These are phyloP conservation scores for Trichomalopsis sarcophagae DNA, from an alignment of 1,140 invertebrate genomes.

Conservation along the genomic window DNA sequence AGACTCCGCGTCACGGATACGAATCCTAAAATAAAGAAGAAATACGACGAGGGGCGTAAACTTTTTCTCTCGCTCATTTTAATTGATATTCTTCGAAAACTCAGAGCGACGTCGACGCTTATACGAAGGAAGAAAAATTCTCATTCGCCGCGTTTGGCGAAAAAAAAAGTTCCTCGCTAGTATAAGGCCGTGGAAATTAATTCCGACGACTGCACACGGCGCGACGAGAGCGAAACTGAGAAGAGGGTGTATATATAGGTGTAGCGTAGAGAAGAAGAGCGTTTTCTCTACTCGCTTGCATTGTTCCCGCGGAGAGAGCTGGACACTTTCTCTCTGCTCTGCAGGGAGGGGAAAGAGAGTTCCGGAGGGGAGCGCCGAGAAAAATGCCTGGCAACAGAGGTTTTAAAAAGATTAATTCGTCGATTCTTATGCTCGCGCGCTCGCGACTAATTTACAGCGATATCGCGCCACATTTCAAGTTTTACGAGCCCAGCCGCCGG, in stretches of 20 bases:
- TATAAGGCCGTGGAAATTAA: conserved; percentile 19
- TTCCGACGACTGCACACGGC: background rate
- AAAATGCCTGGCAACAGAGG: background rate
- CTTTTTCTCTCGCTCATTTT: background rate
- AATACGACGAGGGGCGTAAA: conserved; percentile 55
- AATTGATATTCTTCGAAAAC: background rate
- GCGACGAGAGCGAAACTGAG: background rate
- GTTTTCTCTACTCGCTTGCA: conserved; percentile 10
- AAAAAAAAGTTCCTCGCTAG: background rate
- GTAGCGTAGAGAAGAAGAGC: background rate
- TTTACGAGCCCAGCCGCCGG: conserved; percentile 3
- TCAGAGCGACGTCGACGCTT: background rate
- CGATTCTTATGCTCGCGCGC: background rate
- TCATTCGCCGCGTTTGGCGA: background rate
- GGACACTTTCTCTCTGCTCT: background rate
- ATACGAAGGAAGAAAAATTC: background rate
- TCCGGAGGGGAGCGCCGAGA: background rate
- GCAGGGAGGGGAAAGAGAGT: no score
- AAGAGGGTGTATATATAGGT: background rate
- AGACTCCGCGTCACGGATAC: conserved; percentile 50
- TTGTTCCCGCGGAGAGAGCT: background rate
- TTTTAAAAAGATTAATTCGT: background rate
- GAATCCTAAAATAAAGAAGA: conserved; percentile 60
- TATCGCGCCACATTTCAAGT: background rate
- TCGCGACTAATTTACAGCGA: conserved; percentile 3